Evolutionary conservation across 2,888 invertebrate species (phyloP).

Genomic region (Meliscaeva auricollis): DNA sequence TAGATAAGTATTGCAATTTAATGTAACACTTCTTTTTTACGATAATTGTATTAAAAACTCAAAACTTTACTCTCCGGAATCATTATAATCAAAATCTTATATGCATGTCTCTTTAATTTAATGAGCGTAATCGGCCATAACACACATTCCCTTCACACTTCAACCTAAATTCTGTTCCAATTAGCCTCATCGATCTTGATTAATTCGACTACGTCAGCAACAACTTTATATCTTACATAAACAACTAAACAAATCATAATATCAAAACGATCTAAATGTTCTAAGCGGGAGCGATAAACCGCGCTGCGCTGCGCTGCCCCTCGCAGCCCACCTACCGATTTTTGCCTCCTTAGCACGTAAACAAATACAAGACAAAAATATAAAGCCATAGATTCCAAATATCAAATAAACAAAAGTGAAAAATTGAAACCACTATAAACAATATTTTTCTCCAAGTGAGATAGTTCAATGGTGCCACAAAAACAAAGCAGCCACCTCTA

Average conservation of each 20-base stretch:
- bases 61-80: too few relatives aligned
- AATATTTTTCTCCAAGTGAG: constrained; percentile 28
- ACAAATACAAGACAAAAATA: constrained; percentile 28
- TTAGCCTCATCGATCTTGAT: constrained; percentile 24
- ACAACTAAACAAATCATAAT: constrained; percentile 46
- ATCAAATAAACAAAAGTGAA: constrained; percentile 53
- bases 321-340: not conserved
- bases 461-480: constrained; percentile 59
- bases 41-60: too few relatives aligned
- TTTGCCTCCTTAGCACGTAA: constrained; percentile 16
- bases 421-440: constrained; percentile 57
- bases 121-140: not conserved
- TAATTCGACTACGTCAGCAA: constrained; percentile 40
- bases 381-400: constrained; percentile 12
- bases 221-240: constrained; percentile 47
- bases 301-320: not conserved
- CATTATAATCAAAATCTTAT: too few relatives aligned
- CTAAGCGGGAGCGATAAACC: constrained; percentile 13
- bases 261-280: constrained; percentile 48
- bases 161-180: not conserved
- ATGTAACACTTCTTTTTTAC: too few relatives aligned
- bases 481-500: constrained; percentile 47
- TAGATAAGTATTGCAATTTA: too few relatives aligned
- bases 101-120: too few relatives aligned
- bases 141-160: too few relatives aligned